Evolutionary conservation across 2,888 invertebrate genomes (phyloP).

Genomic region (Aleiodes testaceus): DNA sequence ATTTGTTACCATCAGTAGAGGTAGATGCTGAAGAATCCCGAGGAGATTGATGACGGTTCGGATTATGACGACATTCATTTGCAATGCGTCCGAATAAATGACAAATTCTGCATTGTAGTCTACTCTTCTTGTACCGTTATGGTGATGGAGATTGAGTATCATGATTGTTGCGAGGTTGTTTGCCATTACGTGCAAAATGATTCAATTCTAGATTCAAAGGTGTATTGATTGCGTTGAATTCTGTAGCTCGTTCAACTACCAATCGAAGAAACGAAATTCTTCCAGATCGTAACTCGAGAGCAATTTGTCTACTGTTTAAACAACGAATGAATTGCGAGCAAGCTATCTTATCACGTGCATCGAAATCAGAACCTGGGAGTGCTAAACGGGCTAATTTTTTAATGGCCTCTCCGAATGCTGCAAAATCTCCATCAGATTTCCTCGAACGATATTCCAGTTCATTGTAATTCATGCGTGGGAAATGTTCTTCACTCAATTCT

Average conservation of each 20-base stretch:
- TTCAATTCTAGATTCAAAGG: not conserved
- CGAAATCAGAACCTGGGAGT: not conserved
- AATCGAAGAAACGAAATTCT: conserved; percentile 11
- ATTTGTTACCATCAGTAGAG: not conserved
- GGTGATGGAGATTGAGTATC: not conserved
- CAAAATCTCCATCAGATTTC: not conserved
- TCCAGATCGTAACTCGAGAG: not conserved
- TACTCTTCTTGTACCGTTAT: not conserved
- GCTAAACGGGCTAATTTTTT: conserved; percentile 7
- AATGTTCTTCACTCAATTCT: conserved; percentile 1
- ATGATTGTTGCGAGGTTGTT: not conserved
- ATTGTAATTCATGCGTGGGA: conserved; percentile 1
- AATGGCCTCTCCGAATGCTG: not conserved
- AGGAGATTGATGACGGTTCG: not conserved
- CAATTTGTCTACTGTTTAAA: not conserved
- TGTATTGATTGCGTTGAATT: conserved; percentile 6
- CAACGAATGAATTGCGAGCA: conserved; percentile 13
- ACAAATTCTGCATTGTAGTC: conserved; percentile 1
- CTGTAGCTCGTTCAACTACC: conserved; percentile 9
- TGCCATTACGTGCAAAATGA: not conserved
- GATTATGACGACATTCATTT: conserved; percentile 6
- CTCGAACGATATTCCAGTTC: not conserved
- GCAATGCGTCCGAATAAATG: conserved; percentile 1
- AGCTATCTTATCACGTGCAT: not conserved
- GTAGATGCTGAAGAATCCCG: not conserved